Base-by-base conservation (phyloP, 2,113 vertebrate genomes). In the Semnornis frantzii region DNA sequence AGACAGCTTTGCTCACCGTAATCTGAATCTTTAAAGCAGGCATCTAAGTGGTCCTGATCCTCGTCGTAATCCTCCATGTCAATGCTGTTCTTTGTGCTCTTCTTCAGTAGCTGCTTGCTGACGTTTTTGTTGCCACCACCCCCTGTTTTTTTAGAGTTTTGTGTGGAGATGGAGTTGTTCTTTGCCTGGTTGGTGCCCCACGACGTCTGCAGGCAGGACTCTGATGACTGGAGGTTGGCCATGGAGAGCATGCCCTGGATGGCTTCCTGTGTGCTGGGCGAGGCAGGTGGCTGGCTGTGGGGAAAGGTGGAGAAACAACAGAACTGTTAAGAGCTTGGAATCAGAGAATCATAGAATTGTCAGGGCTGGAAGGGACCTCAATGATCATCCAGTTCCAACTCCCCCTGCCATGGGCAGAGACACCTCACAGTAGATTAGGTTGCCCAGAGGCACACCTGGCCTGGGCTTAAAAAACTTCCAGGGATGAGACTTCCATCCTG, bases 181-280 rank as follows among this genome's bases (percentile, higher is more conserved):
- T 98, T 98, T 0, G 98, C 98, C 96, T 99, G 99, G 89, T 98
- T 99, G 65, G 98, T 96, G 82, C 97, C 98, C 99, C 99, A 99
- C 0, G 98, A 94, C 0, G 98, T 97, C 97, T 99, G 98, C 96
- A 99, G 98, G 97, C 98, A 99, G 95, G 98, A 98, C 94, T 99
- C 99, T 30, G 99, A 99, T 23, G 99, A 98, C 93, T 99, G 99
- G 96, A 99, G 98, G 97, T 99, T 99, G 96, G 99, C 99, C 99
- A 99, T 99, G 39, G 99, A 99, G 80, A 99, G 97, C 99, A 99
- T 99, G 96, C 99, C 99, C 98, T 99, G 99, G 98, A 99, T 99
- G 90, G 99, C 99, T 98, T 99, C 99, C 97, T 99, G 99, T 12
- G 99, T 99, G 98, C 99, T 99, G 97, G 99, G 99, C 91, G 99